phyloP scores from a whole-genome alignment of 2,113 vertebrate genomes.

The Ceuthmochares aereus region DNA sequence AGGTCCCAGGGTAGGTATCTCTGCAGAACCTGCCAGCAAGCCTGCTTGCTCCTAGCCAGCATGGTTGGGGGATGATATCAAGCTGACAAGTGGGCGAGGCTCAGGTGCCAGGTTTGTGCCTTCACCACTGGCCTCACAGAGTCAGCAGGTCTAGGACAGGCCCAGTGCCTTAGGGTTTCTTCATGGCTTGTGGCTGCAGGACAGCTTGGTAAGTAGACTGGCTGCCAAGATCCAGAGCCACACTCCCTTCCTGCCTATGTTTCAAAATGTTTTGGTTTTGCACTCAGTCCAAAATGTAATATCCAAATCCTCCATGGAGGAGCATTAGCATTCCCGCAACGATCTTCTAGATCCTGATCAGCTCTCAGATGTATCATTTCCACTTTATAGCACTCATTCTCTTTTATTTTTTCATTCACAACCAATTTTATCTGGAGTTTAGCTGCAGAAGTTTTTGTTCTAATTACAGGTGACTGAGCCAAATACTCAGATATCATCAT shows the following conservation, averaged over 20 bases:
- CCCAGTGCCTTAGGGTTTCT: neutral
- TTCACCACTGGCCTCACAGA: fast-evolving
- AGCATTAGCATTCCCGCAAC: neutral
- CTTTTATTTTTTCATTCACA: constrained; percentile 50
- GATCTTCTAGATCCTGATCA: neutral
- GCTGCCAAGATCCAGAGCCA: neutral
- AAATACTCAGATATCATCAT: constrained; percentile 49
- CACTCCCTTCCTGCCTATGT: neutral
- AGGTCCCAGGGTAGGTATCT: neutral
- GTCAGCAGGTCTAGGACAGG: neutral
- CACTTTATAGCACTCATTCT: neutral
- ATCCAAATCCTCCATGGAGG: neutral
- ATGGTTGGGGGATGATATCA: fast-evolving
- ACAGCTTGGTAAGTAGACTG: neutral
- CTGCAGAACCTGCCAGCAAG: neutral
- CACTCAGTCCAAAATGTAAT: neutral
- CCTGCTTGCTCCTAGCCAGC: neutral
- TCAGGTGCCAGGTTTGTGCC: neutral
- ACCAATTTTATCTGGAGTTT: constrained; percentile 48
- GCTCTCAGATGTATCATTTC: neutral
- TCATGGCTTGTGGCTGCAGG: neutral
- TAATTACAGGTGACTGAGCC: constrained; percentile 48
- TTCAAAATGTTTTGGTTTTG: constrained; percentile 31
- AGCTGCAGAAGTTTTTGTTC: constrained; percentile 32
- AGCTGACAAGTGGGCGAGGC: fast-evolving